Conservation (phyloP, 37 sponge, comb jelly and placozoan species). For the Spongia lamella region DNA sequence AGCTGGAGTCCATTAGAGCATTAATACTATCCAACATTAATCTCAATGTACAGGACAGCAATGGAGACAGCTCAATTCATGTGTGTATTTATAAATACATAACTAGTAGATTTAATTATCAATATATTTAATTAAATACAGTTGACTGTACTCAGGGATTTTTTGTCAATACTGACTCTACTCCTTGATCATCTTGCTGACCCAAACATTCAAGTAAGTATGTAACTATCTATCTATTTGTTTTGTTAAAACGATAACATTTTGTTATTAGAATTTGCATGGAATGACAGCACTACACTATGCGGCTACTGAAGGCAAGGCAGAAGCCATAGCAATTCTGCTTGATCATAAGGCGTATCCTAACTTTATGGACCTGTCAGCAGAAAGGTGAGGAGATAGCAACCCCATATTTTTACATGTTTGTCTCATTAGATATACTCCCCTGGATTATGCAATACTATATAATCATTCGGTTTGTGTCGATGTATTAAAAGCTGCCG, state of each 20-base stretch:
- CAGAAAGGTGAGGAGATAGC: slow-evolving; percentile 37
- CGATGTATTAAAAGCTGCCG: slow-evolving; percentile 24
- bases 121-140: background rate
- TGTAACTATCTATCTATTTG: background rate
- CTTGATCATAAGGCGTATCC: slow-evolving; percentile 35
- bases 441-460: slow-evolving; percentile 62
- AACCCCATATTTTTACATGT: background rate
- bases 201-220: slow-evolving; percentile 60
- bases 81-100: slow-evolving; percentile 38
- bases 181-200: slow-evolving; percentile 45
- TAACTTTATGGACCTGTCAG: slow-evolving; percentile 59
- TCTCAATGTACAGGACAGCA: slow-evolving; percentile 31
- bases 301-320: slow-evolving; percentile 55
- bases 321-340: slow-evolving; percentile 28
- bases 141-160: slow-evolving; percentile 53
- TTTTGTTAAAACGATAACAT: background rate
- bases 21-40: slow-evolving; percentile 38
- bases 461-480: slow-evolving; percentile 41
- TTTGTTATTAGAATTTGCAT: slow-evolving; percentile 32
- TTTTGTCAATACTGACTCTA: background rate
- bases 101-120: background rate
- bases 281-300: slow-evolving; percentile 58
- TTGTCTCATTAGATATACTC: slow-evolving; percentile 40
- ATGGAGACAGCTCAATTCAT: slow-evolving; percentile 57
- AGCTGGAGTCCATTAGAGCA: slow-evolving; percentile 28